A percentile compares a stretch with the other conserved stretches of the same genome.
Evolutionary conservation across 1,140 invertebrate species (phyloP).

Genomic region (Ceratina japonica): DNA sequence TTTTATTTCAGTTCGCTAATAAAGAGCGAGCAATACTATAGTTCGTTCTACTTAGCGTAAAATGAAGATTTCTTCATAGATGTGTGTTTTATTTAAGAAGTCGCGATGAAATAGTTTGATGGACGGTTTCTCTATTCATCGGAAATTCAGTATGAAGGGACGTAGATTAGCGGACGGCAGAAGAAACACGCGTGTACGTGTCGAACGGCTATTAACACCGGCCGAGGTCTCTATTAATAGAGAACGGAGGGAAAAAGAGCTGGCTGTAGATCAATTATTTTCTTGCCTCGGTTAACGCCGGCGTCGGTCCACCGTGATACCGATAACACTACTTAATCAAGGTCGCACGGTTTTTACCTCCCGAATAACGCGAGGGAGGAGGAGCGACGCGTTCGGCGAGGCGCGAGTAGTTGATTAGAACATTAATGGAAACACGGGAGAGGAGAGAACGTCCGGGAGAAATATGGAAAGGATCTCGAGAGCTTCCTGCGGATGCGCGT

Average conservation of each 20-base stretch:
- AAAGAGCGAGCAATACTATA: no score
- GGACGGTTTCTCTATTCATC: no score
- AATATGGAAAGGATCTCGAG: neutral
- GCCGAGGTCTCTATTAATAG: constrained; percentile 32
- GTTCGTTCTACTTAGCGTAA: no score
- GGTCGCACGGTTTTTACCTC: constrained; percentile 6
- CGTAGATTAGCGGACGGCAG: constrained; percentile 12
- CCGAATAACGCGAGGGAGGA: no score
- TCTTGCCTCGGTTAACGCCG: constrained; percentile 39
- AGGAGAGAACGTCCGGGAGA: neutral
- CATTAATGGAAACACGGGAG: neutral
- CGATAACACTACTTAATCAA: constrained; percentile 28
- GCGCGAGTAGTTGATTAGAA: no score
- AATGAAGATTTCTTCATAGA: no score
- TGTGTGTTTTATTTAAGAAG: no score
- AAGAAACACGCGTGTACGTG: neutral
- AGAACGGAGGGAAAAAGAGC: constrained; percentile 4
- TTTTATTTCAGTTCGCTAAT: no score
- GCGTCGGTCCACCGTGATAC: constrained; percentile 15
- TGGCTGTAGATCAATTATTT: constrained; percentile 38
- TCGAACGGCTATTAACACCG: constrained; percentile 25
- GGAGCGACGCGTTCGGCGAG: no score
- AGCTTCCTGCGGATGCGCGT: constrained; percentile 39
- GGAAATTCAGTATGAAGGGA: neutral
- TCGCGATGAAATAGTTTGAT: no score